Conservation (phyloP, 2,113 vertebrate species). For the Chaetura pelagica region DNA sequence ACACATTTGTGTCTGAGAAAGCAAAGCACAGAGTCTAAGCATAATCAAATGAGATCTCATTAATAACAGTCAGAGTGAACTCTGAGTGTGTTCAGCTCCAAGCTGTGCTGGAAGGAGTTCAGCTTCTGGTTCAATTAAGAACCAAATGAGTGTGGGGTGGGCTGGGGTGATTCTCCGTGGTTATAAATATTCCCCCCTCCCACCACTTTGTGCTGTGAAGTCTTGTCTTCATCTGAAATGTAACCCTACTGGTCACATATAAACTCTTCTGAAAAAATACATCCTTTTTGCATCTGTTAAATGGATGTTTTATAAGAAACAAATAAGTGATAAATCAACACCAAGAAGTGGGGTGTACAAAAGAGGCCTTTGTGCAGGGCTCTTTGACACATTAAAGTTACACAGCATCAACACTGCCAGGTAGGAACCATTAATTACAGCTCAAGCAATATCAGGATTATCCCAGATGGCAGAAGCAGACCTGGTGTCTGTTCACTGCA, state of each 20-base stretch:
- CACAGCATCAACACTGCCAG: neutral
- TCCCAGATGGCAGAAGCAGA: neutral
- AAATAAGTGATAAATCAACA: neutral
- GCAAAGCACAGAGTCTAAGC: neutral
- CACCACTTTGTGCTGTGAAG: neutral
- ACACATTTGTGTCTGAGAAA: neutral
- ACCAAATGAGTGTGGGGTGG: neutral
- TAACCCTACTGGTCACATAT: neutral
- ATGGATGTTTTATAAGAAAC: neutral
- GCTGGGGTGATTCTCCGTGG: neutral
- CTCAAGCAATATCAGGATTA: neutral
- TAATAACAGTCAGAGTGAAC: neutral
- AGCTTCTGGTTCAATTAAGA: neutral
- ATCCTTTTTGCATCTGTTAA: neutral
- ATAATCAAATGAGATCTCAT: neutral
- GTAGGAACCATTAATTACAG: neutral
- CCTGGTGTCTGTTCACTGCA: neutral
- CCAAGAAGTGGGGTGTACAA: rapidly evolving
- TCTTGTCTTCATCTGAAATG: neutral
- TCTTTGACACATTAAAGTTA: neutral
- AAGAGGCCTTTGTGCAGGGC: neutral
- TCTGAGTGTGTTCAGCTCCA: neutral
- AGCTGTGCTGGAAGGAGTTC: neutral
- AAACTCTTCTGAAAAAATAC: neutral
- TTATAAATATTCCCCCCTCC: neutral